A percentile compares a stretch with the other conserved stretches of the same genome.
Evolutionary conservation across 2,113 vertebrate genomes (phyloP).

Genomic region (Odocoileus virginianus): DNA sequence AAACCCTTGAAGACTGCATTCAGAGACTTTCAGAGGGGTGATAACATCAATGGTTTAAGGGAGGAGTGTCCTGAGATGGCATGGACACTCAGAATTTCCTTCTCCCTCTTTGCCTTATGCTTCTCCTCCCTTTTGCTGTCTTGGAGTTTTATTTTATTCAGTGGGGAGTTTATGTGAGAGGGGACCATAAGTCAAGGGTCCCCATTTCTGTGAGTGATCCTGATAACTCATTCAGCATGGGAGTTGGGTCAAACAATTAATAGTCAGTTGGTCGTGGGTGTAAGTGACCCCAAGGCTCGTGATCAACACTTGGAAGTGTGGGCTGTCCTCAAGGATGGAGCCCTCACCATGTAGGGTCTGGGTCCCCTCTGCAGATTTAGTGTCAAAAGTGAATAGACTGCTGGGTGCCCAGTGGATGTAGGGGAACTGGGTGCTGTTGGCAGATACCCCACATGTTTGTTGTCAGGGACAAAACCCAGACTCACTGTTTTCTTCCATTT

Average conservation of each 20-base stretch:
- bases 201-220: background rate
- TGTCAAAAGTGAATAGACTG: background rate
- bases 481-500: background rate
- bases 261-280: background rate
- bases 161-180: background rate
- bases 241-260: background rate
- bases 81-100: background rate
- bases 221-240: background rate
- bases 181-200: background rate
- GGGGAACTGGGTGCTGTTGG: background rate
- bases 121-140: background rate
- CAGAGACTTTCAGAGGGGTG: background rate
- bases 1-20: background rate
- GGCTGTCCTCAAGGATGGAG: background rate
- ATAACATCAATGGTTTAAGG: background rate
- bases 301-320: background rate
- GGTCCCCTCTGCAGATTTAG: background rate
- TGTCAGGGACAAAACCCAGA: background rate
- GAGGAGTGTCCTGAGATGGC: background rate
- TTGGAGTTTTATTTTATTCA: background rate
- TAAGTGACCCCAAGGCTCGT: background rate
- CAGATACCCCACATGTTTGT: background rate
- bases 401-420: background rate
- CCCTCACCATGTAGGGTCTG: background rate
- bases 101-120: background rate